These are phyloP conservation scores for Selenia dentaria DNA, from an alignment of 2,888 invertebrate species.

Conservation along the genomic window DNA sequence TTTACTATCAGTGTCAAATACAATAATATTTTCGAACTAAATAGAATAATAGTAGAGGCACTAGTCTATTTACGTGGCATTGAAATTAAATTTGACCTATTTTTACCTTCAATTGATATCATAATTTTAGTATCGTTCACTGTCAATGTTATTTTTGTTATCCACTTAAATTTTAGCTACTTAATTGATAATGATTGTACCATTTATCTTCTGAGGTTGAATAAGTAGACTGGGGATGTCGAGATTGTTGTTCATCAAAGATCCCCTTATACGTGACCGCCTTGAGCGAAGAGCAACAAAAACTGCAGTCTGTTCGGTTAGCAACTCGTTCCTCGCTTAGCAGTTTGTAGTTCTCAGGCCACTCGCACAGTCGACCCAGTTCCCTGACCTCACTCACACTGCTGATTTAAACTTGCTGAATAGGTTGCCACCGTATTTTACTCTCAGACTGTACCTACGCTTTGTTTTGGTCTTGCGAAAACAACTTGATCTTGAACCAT, in stretches of 20 bases:
- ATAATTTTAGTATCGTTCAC: constrained; percentile 25
- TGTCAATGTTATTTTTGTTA: constrained; percentile 13
- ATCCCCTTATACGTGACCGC: constrained; percentile 49
- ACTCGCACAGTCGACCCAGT: constrained; percentile 28
- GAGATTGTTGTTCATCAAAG: constrained; percentile 28
- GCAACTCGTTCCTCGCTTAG: constrained; percentile 16
- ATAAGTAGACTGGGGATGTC: constrained; percentile 6
- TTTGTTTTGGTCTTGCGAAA: constrained; percentile 25
- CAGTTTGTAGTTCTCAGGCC: constrained; percentile 23
- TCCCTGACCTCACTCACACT: constrained; percentile 33
- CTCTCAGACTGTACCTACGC: background rate
- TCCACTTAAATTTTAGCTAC: constrained; percentile 3
- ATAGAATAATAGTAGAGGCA: constrained; percentile 3
- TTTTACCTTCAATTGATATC: too few species aligned
- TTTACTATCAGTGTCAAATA: constrained; percentile 46
- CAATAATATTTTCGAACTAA: constrained; percentile 32
- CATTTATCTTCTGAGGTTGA: constrained; percentile 2
- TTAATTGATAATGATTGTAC: constrained; percentile 1
- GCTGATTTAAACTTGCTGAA: constrained; percentile 33
- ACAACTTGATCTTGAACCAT: constrained; percentile 35
- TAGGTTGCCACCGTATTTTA: background rate
- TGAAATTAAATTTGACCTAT: too few species aligned
- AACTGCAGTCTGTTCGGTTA: constrained; percentile 22
- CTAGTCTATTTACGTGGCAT: constrained; percentile 23
- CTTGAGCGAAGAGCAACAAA: constrained; percentile 47